phyloP scores from a whole-genome alignment of 2,113 vertebrate genomes.

The Passer domesticus region DNA sequence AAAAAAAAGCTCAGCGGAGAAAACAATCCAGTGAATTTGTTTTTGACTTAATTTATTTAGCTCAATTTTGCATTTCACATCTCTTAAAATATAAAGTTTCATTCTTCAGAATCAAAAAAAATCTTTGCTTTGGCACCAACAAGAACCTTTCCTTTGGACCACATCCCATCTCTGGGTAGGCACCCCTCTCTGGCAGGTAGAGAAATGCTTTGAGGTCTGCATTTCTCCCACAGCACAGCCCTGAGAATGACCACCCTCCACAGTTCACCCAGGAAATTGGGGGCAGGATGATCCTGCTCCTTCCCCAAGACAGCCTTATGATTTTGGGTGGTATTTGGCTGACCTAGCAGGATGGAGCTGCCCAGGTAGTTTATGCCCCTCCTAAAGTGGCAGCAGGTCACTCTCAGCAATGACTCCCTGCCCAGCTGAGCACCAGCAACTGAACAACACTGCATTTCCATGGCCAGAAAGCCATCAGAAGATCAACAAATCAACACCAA shows the following conservation, averaged over 20 bases:
- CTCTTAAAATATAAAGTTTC: background rate
- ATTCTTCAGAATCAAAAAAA: background rate
- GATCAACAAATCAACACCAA: background rate
- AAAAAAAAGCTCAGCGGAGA: background rate
- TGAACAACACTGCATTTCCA: background rate
- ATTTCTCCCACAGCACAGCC: background rate
- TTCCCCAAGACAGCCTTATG: background rate
- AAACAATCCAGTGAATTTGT: background rate
- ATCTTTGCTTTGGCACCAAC: background rate
- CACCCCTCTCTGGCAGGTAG: background rate
- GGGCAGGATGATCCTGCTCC: background rate
- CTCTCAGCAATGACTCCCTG: background rate
- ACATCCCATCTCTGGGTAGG: background rate
- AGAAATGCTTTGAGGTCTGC: background rate
- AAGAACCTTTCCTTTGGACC: background rate
- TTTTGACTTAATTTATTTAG: background rate
- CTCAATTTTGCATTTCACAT: background rate
- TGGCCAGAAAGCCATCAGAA: rapidly evolving
- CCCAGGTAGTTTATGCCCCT: background rate
- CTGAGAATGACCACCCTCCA: background rate
- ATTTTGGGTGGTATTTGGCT: background rate
- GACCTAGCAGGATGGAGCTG: background rate
- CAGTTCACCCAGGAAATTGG: background rate
- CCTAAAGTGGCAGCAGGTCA: background rate
- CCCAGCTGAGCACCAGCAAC: background rate